Conservation (phyloP, 1,140 invertebrate species). For the Frieseomelitta varia region DNA sequence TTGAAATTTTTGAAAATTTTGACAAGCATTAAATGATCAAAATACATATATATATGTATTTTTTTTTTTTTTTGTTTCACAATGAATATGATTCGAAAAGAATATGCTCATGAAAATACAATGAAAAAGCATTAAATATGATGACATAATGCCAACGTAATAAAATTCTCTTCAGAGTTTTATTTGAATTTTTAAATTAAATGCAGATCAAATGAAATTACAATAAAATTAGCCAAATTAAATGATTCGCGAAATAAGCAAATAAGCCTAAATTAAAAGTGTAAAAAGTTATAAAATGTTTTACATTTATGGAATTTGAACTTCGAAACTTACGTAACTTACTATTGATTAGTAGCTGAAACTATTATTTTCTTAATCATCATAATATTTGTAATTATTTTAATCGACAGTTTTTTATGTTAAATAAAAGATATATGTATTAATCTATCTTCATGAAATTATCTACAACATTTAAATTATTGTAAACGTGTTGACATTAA, state of each 20-base stretch:
- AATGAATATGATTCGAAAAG: too few relatives aligned
- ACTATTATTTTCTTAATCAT: background rate
- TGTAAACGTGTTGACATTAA: background rate
- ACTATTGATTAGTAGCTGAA: background rate
- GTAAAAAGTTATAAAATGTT: background rate
- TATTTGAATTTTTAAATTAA: background rate
- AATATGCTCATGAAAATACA: too few relatives aligned
- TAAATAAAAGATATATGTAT: background rate
- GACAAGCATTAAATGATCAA: too few relatives aligned
- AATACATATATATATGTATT: too few relatives aligned
- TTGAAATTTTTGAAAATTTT: too few relatives aligned
- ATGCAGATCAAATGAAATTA: background rate
- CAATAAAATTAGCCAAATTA: background rate
- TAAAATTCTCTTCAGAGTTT: background rate
- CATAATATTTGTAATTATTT: background rate
- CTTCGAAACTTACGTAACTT: constrained; percentile 17
- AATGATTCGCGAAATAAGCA: too few relatives aligned
- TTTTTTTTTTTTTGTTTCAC: too few relatives aligned
- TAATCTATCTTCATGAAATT: background rate
- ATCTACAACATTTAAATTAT: background rate
- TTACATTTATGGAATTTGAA: background rate
- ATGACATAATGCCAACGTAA: constrained; percentile 1
- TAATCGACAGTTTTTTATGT: background rate
- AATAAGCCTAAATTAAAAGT: background rate
- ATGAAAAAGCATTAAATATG: background rate